Evolutionary conservation across 2,888 invertebrate species (phyloP).

Genomic region (Leucophenga montana): DNA sequence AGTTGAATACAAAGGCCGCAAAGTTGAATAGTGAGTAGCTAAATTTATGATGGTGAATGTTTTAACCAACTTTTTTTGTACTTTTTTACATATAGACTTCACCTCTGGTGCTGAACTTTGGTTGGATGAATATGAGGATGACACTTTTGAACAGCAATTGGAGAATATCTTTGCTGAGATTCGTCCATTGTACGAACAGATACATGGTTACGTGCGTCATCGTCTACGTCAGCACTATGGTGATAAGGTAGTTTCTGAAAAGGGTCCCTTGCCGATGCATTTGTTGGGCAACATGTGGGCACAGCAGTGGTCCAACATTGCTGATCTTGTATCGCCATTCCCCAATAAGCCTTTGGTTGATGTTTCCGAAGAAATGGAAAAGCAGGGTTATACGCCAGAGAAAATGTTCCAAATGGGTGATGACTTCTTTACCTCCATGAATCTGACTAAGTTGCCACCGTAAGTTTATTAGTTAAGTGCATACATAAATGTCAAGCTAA

Average conservation of each 20-base stretch:
- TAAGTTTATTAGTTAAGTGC: constrained; percentile 50
- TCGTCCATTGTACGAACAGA: constrained; percentile 85
- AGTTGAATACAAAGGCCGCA: constrained; percentile 81
- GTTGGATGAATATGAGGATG: constrained; percentile 82
- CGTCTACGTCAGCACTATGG: constrained; percentile 84
- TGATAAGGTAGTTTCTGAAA: constrained; percentile 77
- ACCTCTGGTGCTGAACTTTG: constrained; percentile 81
- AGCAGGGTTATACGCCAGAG: constrained; percentile 82
- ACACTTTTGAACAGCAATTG: constrained; percentile 80
- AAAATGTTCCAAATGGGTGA: constrained; percentile 90
- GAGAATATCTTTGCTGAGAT: constrained; percentile 82
- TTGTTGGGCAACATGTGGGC: constrained; percentile 89
- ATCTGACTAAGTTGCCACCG: constrained; percentile 84
- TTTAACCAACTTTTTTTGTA: no score
- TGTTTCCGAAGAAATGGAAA: constrained; percentile 82
- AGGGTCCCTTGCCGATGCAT: constrained; percentile 85
- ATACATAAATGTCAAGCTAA: no score
- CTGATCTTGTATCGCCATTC: constrained; percentile 80
- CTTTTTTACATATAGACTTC: constrained; percentile 75
- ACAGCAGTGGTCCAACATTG: constrained; percentile 80
- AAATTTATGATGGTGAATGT: no score
- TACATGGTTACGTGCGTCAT: constrained; percentile 87
- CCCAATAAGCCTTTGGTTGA: constrained; percentile 81
- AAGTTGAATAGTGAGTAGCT: constrained; percentile 78
- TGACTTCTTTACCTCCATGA: constrained; percentile 88